These are phyloP conservation scores for Ichneumoninae sp. DNA, from an alignment of 2,888 invertebrate genomes.

Conservation along the genomic window DNA sequence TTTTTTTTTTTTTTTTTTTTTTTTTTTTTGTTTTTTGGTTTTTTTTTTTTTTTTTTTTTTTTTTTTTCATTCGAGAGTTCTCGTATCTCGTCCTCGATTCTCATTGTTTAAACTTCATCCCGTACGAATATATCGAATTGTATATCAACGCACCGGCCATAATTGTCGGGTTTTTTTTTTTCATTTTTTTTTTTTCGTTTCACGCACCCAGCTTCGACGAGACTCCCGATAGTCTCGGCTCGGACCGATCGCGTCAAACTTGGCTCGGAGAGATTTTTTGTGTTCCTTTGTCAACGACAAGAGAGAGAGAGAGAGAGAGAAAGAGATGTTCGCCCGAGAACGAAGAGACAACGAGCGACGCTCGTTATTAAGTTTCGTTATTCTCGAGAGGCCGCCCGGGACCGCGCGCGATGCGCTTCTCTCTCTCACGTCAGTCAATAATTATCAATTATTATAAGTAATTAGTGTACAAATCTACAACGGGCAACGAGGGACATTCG, in stretches of 20 bases:
- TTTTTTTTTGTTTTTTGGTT: no score
- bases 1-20: no score
- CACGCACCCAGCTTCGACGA: slow-evolving; percentile 16
- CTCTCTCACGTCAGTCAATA: slow-evolving; percentile 38
- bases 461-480: slow-evolving; percentile 70
- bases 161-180: slow-evolving; percentile 19
- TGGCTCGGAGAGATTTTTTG: slow-evolving; percentile 65
- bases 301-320: slow-evolving; percentile 14
- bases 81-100: slow-evolving; percentile 67
- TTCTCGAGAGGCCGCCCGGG: slow-evolving; percentile 17
- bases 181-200: not conserved
- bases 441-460: slow-evolving; percentile 60
- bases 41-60: slow-evolving; percentile 7
- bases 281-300: slow-evolving; percentile 28
- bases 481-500: slow-evolving; percentile 25
- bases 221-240: slow-evolving; percentile 31
- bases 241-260: slow-evolving; percentile 32
- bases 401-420: not conserved
- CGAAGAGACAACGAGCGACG: slow-evolving; percentile 41
- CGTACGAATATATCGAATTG: slow-evolving; percentile 14
- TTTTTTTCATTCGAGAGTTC: slow-evolving; percentile 53
- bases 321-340: slow-evolving; percentile 39
- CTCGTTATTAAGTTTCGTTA: not conserved
- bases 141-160: slow-evolving; percentile 56
- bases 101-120: slow-evolving; percentile 60